Conservation (phyloP, 2,113 vertebrate genomes). For the Osmerus eperlanus region DNA sequence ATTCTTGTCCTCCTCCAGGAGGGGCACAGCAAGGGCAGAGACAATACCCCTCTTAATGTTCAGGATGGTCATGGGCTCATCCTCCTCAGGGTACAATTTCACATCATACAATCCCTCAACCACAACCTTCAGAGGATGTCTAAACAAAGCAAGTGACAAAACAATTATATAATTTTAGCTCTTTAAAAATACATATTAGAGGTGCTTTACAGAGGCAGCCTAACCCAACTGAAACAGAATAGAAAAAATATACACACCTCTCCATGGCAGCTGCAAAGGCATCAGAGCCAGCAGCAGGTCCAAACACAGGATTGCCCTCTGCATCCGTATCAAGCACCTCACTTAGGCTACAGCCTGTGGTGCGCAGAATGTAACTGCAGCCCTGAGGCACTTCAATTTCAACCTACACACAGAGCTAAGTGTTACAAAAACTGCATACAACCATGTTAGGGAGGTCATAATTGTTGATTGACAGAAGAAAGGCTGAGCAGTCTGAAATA, state of each 20-base stretch:
- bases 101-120: constrained; percentile 73
- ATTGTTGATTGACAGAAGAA: no score
- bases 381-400: constrained; percentile 88
- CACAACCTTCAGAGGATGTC: constrained; percentile 82
- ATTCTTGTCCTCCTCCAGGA: constrained; percentile 69
- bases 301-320: constrained; percentile 73
- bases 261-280: constrained; percentile 85
- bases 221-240: no score
- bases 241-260: constrained; percentile 65
- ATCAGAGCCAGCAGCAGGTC: constrained; percentile 76
- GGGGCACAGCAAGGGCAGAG: constrained; percentile 83
- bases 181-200: no score
- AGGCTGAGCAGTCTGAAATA: no score
- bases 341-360: constrained; percentile 79
- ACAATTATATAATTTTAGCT: no score
- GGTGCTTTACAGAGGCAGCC: no score
- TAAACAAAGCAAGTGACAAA: constrained; percentile 42
- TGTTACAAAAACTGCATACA: background rate
- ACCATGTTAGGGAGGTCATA: no score
- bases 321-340: constrained; percentile 72
- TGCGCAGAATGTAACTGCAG: constrained; percentile 81
- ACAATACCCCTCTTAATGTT: constrained; percentile 96
- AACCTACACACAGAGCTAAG: constrained; percentile 69
- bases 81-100: constrained; percentile 81
- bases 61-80: constrained; percentile 80